Evolutionary conservation across 2,888 invertebrate species (phyloP), one percentile per base, ranked within the genome.

Genomic region (Pogonocherus hispidulus): DNA sequence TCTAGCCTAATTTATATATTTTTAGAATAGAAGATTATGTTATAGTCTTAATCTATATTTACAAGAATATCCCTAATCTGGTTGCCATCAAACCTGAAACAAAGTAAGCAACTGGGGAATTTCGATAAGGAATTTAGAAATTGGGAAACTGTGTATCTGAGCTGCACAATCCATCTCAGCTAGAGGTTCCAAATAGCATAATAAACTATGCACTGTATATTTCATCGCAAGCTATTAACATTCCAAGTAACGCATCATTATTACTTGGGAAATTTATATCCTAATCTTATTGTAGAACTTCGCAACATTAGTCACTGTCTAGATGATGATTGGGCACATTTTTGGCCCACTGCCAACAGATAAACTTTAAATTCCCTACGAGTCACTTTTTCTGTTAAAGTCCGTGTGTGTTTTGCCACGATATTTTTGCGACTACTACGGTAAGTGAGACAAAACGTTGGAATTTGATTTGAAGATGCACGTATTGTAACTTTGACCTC

Each of bases 321-420:
- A 14, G 3, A 1, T n/a, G 41, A 41, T 16, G 41, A 41, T 41
- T 41, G 41, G 41, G 16, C 41, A 5, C 41, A 41, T 41, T 41
- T 16, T 41, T 41, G 41, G 41, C 41, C 14, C n/a, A 1, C n/a
- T 2, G 11, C 41, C 41, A 41, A 41, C 41, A 41, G 41, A 14
- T 41, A 41, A 41, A n/a, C n/a, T 41, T 41, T 41, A 41, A n/a
- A 41, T 41, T 41, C 41, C n/a, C 41, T 41, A n/a, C n/a, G 3
- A 4, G n/a, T 41, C 5, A 41, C 11, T 41, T 41, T 41, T 16
- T 16, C 41, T 2, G 41, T 41, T n/a, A 14, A 41, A 41, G 14
- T n/a, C 1, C 41, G n/a, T 11, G 5, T 6, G 41, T n/a, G 16
- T 5, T 14, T 11, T 41, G 41, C 41, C n/a, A n/a, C n/a, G n/a